Evolutionary conservation across 2,888 invertebrate species (phyloP), one percentile per base, ranked within the genome.

Genomic region (Campaea margaritaria): DNA sequence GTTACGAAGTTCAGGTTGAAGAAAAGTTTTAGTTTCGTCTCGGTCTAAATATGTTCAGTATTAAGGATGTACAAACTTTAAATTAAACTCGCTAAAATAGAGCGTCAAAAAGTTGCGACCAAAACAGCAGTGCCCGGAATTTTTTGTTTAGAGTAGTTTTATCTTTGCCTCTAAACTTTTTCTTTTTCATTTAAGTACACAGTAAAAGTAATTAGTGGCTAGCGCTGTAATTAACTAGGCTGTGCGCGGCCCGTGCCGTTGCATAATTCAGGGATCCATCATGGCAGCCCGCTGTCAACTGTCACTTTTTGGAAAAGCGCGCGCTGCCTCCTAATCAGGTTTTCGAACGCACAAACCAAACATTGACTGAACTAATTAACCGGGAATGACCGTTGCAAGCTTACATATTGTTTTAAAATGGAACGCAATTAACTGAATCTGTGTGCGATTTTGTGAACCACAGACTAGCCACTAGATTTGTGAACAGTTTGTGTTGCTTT

Each of bases 241-340:
- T 68, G 78, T 68, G 77, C 75, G 78, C 69, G 76, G 27, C 65
- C 78, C 89, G 89, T 90, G 90, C 68, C 76, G 72, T 75, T 81
- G 89, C 90, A 90, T 90, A 90, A 89, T 88, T 78, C 74, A 67
- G 65, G 72, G 73, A 83, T 82, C 73, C 83, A 83, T 83, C 83
- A 88, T 84, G 85, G 83, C 84, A 69, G 76, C 75, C 62, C 63
- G 64, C 72, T 74, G 84, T 84, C 87, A 86, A 61, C 81, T 86
- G 87, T 85, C 89, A 87, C 73, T 83, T 87, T 87, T 87, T 79
- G 81, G 81, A 68, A 68, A 71, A 75, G 74, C 83, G 78, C 73
- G 81, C 73, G 73, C 65, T 65, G 82, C 80, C 79, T 86, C 67
- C 76, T 85, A 87, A 89, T 86, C 85, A 82, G 80, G 81, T 85